Evolutionary conservation across 2,888 invertebrate genomes (phyloP), one percentile per base, ranked within the genome.

Genomic region (Mesoligia furuncula): DNA sequence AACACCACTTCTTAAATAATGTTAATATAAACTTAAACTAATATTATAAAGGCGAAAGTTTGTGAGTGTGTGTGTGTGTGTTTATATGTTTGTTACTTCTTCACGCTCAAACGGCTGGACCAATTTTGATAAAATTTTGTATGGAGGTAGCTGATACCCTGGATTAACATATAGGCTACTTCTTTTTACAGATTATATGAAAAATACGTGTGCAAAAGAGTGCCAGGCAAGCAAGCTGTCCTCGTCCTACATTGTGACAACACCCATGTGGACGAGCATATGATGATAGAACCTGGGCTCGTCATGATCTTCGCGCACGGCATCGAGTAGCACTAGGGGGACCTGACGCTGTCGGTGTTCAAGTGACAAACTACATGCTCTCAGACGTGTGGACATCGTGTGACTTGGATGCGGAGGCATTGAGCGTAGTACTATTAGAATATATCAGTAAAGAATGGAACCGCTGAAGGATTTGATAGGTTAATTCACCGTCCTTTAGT

Each of bases 281-380:
- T 99, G 98, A 99, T 99, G 98, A 97, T 99, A 62, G 99, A 99
- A 90, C 99, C 99, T 0, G 99, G 99, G 2, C 97, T 99, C 85
- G 99, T 99, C 73, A 99, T 99, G 99, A 99, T 99, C 92, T 99
- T 99, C 96, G 99, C 99, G 81, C 99, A 99, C 95, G 99, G 99
- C 83, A 99, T 99, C 89, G 98, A 98, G 95, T 98, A 96, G 87
- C 88, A 69, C 64, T 66, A 24, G 54, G 9, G 11, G 17, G 79
- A 66, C 51, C 31, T 45, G 65, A 62, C 20, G n/a, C 72, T 68
- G 24, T 66, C 31, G 62, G 74, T 81, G 88, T 83, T 80, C 75
- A 84, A 85, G 76, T 79, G 81, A 80, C 83, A 79, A 62, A 77
- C 78, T 80, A 72, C 61, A 64, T 68, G 83, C 83, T 86, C 76